These are phyloP conservation scores for Melanotaenia boesemani DNA, from an alignment of 2,797 vertebrate species.

Conservation along the genomic window DNA sequence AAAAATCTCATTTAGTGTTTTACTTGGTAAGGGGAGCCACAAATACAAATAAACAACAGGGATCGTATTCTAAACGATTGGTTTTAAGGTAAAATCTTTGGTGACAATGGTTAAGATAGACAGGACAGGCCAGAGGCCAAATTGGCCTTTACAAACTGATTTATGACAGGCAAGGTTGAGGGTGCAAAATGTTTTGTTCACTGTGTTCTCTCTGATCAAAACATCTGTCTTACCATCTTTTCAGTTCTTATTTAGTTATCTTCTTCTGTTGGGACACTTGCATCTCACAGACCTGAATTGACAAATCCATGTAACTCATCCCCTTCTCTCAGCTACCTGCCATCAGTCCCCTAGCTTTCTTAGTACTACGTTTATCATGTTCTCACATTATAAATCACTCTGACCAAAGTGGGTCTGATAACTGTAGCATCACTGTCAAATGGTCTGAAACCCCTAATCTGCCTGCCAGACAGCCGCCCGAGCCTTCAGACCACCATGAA, in stretches of 20 bases:
- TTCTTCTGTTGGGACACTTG: constrained; percentile 52
- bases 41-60: constrained; percentile 18
- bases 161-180: constrained; percentile 74
- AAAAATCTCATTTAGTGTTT: constrained; percentile 25
- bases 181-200: constrained; percentile 68
- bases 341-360: constrained; percentile 60
- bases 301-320: constrained; percentile 59
- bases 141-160: constrained; percentile 67
- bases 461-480: constrained; percentile 70
- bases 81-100: constrained; percentile 28
- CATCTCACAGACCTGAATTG: constrained; percentile 70
- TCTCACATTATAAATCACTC: constrained; percentile 86
- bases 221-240: constrained; percentile 52
- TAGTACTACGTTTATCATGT: constrained; percentile 82
- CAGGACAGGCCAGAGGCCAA: constrained; percentile 44
- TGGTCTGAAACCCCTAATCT: constrained; percentile 58
- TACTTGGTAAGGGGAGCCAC: constrained; percentile 7
- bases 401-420: constrained; percentile 82
- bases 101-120: constrained; percentile 52
- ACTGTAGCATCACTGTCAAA: constrained; percentile 79
- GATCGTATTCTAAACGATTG: constrained; percentile 6
- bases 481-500: constrained; percentile 72
- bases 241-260: constrained; percentile 62
- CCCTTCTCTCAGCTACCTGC: constrained; percentile 6
- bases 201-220: constrained; percentile 58